A percentile compares a stretch with the other conserved stretches of the same genome.
Evolutionary conservation across 2,888 invertebrate genomes (phyloP).

Genomic region (Deroplatys truncata): DNA sequence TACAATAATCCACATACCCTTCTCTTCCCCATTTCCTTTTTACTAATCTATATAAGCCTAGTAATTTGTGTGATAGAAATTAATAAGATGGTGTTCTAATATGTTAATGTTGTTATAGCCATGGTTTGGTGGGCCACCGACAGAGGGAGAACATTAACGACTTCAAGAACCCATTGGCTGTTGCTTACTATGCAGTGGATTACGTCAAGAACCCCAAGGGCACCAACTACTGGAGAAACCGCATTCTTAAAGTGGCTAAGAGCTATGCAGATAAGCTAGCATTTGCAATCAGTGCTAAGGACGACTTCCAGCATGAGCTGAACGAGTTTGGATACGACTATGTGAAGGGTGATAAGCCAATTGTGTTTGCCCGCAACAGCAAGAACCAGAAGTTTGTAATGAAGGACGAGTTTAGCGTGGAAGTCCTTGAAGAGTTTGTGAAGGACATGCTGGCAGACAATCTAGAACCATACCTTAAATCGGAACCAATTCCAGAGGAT

Average conservation of each 20-base stretch:
- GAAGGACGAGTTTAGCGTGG: conserved; percentile 85
- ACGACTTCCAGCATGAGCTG: conserved; percentile 91
- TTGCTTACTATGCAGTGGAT: conserved; percentile 92
- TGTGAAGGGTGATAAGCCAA: conserved; percentile 82
- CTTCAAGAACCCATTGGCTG: conserved; percentile 83
- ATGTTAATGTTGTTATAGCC: conserved; percentile 50
- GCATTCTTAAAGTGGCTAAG: conserved; percentile 86
- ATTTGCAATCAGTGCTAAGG: conserved; percentile 90
- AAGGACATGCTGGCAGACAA: conserved; percentile 76
- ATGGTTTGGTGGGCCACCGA: conserved; percentile 89
- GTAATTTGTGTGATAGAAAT: too few relatives aligned
- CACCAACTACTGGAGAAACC: conserved; percentile 98
- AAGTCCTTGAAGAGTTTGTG: conserved; percentile 78
- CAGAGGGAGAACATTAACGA: conserved; percentile 78
- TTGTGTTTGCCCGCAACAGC: conserved; percentile 76
- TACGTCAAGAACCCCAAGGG: conserved; percentile 96
- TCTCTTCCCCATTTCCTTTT: too few relatives aligned
- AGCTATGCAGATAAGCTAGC: conserved; percentile 60
- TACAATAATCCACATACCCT: too few relatives aligned
- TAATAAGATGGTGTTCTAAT: too few relatives aligned
- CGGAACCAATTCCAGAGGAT: conserved; percentile 83
- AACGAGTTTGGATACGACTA: conserved; percentile 89
- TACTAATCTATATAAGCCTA: too few relatives aligned
- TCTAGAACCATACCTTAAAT: conserved; percentile 90
- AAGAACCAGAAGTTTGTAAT: conserved; percentile 87